Base-by-base conservation (phyloP, 2,113 vertebrate species). In the Phyllopteryx taeniolatus region DNA sequence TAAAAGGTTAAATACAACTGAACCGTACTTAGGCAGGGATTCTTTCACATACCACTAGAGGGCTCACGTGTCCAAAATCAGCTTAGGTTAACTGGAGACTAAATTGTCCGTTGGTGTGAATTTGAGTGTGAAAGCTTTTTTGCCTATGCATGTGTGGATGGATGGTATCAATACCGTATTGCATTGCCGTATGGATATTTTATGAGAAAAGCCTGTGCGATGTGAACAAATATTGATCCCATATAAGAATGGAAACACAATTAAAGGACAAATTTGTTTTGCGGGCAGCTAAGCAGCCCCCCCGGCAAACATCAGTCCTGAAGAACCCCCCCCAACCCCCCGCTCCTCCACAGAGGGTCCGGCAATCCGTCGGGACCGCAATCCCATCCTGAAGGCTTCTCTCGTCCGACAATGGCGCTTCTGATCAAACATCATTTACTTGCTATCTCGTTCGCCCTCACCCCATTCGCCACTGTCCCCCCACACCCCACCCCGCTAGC, bases 351-450 rank as follows among this genome's bases (percentile, higher is more conserved):
- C 31, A 19, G 15, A 35, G 59, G 17, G 27, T 27, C 56, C 27
- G 4, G 10, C 56, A 22, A 59, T 59, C 56, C 56, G 22, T n/a
- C 62, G 33, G 63, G 42, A 66, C 9, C 19, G 63, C 63, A 14
- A n/a, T 46, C 63, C 63, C 39, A 42, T 66, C 63, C 63, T 13
- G 67, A 68, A 69, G 53, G 51, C 51, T 69, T 22, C 51, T 22
- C 53, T 22, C 9, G 67, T 53, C 67, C 22, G 47, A 56, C 67
- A 13, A 39, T 17, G 47, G 27, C 31, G 67, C 53, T 57, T 96
- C 95, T 97, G 96, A 98, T 98, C 96, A 97, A 97, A 96, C 94
- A 93, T 96, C 94, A 96, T 96, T 96, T 95, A 95, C 94, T 94
- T 94, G 92, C 94, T 94, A 95, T 96, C 95, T 94, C 93, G 81